Evolutionary conservation across 2,113 vertebrate genomes (phyloP).

Genomic region (Columbina picui): DNA sequence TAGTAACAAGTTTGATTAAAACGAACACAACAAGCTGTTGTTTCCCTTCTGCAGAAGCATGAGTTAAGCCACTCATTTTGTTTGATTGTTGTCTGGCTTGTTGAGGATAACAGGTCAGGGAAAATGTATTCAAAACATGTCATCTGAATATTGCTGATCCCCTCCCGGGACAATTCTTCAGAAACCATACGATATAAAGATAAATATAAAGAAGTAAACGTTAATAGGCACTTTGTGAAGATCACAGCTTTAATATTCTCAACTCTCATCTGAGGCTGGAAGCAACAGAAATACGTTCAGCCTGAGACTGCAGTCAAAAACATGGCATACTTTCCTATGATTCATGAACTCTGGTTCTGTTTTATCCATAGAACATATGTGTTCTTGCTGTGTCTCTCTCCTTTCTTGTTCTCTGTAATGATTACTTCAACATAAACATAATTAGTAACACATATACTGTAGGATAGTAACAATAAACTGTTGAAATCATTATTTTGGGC

Average conservation of each 20-base stretch:
- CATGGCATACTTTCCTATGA: constrained; percentile 36
- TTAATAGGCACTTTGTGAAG: constrained; percentile 66
- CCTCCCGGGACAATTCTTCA: constrained; percentile 58
- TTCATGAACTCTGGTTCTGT: constrained; percentile 54
- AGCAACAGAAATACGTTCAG: constrained; percentile 21
- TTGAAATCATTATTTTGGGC: constrained; percentile 44
- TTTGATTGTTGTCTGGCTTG: constrained; percentile 70
- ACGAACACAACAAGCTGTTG: constrained; percentile 68
- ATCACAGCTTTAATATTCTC: constrained; percentile 73
- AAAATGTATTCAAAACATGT: constrained; percentile 57
- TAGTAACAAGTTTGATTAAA: constrained; percentile 75
- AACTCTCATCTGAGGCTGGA: constrained; percentile 41
- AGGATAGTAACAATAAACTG: constrained; percentile 47
- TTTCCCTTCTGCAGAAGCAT: constrained; percentile 75
- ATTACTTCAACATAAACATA: constrained; percentile 41
- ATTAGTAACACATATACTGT: constrained; percentile 16
- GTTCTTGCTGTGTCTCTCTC: constrained; percentile 30
- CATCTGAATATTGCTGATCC: constrained; percentile 63
- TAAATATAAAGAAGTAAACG: constrained; percentile 22
- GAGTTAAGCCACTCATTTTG: constrained; percentile 75
- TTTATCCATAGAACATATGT: constrained; percentile 10
- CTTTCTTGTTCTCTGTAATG: background rate
- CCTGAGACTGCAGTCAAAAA: constrained; percentile 53
- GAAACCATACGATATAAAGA: constrained; percentile 45
- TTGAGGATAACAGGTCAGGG: constrained; percentile 64